Evolutionary conservation across 1,140 invertebrate species (phyloP).

Genomic region (Delia radicum): DNA sequence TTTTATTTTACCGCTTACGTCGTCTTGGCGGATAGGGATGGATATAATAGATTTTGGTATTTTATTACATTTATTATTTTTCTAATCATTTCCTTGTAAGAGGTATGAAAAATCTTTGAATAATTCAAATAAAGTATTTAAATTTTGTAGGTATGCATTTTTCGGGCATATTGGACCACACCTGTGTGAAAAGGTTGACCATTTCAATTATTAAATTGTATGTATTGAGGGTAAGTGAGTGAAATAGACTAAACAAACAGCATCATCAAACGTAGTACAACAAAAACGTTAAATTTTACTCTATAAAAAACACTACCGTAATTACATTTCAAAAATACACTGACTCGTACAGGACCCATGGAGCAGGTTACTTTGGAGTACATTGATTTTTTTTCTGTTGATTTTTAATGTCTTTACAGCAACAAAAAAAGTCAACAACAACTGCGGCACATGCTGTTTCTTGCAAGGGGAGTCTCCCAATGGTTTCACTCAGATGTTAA

Average conservation of each 20-base stretch:
- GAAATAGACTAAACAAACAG: background rate
- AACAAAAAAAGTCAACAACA: background rate
- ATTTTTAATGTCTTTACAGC: background rate
- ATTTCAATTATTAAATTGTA: background rate
- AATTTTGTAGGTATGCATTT: no score
- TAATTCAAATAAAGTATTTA: no score
- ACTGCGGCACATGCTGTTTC: constrained; percentile 17
- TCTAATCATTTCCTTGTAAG: no score
- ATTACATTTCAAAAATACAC: constrained; percentile 12
- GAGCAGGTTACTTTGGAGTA: constrained; percentile 8
- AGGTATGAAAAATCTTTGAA: no score
- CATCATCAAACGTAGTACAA: constrained; percentile 12
- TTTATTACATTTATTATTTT: no score
- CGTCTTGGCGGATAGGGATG: no score
- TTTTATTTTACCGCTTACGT: no score
- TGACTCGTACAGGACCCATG: constrained; percentile 11
- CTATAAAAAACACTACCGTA: constrained; percentile 17
- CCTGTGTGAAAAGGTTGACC: background rate
- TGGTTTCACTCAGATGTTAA: no score
- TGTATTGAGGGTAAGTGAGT: constrained; percentile 12
- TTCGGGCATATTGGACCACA: no score
- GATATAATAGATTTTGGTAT: no score
- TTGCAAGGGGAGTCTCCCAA: no score
- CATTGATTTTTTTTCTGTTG: background rate
- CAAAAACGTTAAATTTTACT: constrained; percentile 16